Base-by-base conservation (phyloP, 2,888 invertebrate species). In the Galeruca laticollis region DNA sequence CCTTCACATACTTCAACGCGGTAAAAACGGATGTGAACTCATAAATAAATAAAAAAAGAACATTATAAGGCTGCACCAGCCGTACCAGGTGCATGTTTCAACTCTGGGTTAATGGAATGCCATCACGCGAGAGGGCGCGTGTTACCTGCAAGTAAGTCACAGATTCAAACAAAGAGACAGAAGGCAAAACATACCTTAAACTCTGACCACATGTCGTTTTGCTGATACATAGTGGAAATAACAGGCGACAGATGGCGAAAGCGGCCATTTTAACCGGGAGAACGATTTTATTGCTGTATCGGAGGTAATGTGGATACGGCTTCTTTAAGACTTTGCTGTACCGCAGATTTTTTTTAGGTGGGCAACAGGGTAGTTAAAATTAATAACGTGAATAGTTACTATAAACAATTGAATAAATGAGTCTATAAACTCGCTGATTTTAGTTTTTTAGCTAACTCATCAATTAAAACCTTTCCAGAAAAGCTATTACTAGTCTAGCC, bases 161-260 rank as follows among this genome's bases (percentile, higher is more conserved):
- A 52, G 20, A 52, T 21, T 52, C 13, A 54, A 2, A 57, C 18
- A 20, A 35, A 18, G 11, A 57, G 15, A 57, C 56, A 57, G 11
- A 20, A 33, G 56, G n/a, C n/a, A n/a, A 56, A 56, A 56, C 56
- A 18, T 57, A 57, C 35, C 18, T 35, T 57, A 3, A 31, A 18
- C 56, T 57, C 35, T 57, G 56, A 57, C 56, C 56, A 57, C 56
- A 57, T 57, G 56, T 54, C 52, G 26, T 57, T 57, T 35, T 31
- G 56, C 56, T 57, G 56, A 57, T 37, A 37, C 11, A 11, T 54
- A 8, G 26, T 54, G 13, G 52, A 20, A 54, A 54, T 26, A 54
- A 33, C 56, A 35, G n/a, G 56, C 35, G 35, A 57, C 56, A 57
- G 31, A 35, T 57, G 56, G 35, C 35, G 26, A 49, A 49, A 18